Base-by-base conservation (phyloP, 2,797 vertebrate species). In the Thaleichthys pacificus region DNA sequence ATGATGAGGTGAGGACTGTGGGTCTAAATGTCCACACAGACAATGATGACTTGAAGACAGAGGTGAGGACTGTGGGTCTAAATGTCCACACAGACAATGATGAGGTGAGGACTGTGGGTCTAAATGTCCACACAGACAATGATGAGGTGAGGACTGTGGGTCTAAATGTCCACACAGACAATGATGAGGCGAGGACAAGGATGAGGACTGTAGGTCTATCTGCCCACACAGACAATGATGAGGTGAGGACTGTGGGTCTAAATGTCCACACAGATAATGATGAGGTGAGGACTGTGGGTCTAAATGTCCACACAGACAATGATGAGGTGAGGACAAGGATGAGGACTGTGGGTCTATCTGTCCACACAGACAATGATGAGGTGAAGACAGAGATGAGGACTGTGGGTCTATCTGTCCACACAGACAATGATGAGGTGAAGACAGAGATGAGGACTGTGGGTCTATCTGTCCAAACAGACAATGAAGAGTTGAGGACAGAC, bases 301-400 rank as follows among this genome's bases (percentile, higher is more conserved):
- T 77, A 0, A 76, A 67, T 30, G 83, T 82, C 0, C n/a, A 67
- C 4, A 79, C 77, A 9, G 35, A 35, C 35, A 35, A 6, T 35
- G 35, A 35, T 35, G 70, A 68, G 1, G 58, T 51, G 4, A 70
- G n/a, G n/a, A n/a, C n/a, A n/a, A n/a, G n/a, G n/a, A n/a, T n/a
- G n/a, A n/a, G 73, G n/a, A 70, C 38, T 26, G 60, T 61, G 24
- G 60, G 12, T 24, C 60, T 65, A 11, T 4, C 5, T 24, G 28
- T 11, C 21, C 58, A 21, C 58, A 60, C 58, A 22, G 58, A 21
- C 19, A 57, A 3, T 35, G 35, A 8, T 9, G 5, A 35, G 35
- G 4, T 22, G 21, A n/a, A n/a, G n/a, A n/a, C n/a, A n/a, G n/a
- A n/a, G n/a, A n/a, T n/a, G n/a, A 60, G n/a, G n/a, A 51, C 49